These are phyloP conservation scores for Sabatieria punctata DNA, from an alignment of 2,888 invertebrate genomes.

Conservation along the genomic window DNA sequence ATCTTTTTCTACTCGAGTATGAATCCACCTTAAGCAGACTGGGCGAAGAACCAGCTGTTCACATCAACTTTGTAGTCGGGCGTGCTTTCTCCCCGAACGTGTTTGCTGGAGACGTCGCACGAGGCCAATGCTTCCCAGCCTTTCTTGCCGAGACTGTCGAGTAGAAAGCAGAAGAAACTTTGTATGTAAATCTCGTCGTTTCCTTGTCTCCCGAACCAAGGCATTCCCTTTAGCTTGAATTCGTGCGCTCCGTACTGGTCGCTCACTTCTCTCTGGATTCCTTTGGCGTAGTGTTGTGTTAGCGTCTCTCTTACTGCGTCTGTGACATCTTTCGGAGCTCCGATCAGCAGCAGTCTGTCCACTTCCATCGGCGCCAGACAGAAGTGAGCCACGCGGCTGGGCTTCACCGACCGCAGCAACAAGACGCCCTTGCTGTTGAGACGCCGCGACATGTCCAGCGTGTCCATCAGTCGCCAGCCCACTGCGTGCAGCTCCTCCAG, in stretches of 20 bases:
- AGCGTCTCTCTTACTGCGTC: background rate
- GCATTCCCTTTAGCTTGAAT: constrained; percentile 7
- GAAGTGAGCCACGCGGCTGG: background rate
- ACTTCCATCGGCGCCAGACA: constrained; percentile 2
- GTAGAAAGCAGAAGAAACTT: background rate
- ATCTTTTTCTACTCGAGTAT: too few species aligned
- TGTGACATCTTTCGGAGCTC: background rate
- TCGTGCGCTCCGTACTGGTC: constrained; percentile 5
- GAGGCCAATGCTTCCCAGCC: constrained; percentile 47
- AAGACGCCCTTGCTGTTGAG: constrained; percentile 8
- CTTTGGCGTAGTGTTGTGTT: background rate
- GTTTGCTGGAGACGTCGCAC: constrained; percentile 92
- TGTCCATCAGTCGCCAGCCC: too few species aligned
- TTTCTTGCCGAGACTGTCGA: background rate
- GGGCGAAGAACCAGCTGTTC: constrained; percentile 9
- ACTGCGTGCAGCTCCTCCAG: constrained; percentile 2
- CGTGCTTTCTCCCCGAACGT: constrained; percentile 43
- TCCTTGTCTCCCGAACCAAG: constrained; percentile 2
- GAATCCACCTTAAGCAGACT: too few species aligned
- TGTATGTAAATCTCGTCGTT: background rate
- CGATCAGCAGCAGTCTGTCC: constrained; percentile 3
- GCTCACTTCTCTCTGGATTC: background rate
- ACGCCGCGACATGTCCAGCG: constrained; percentile 7
- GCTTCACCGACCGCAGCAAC: background rate
- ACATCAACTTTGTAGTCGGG: constrained; percentile 9